These are phyloP conservation scores for Eupithecia centaureata DNA, from an alignment of 2,888 invertebrate species.

Conservation along the genomic window DNA sequence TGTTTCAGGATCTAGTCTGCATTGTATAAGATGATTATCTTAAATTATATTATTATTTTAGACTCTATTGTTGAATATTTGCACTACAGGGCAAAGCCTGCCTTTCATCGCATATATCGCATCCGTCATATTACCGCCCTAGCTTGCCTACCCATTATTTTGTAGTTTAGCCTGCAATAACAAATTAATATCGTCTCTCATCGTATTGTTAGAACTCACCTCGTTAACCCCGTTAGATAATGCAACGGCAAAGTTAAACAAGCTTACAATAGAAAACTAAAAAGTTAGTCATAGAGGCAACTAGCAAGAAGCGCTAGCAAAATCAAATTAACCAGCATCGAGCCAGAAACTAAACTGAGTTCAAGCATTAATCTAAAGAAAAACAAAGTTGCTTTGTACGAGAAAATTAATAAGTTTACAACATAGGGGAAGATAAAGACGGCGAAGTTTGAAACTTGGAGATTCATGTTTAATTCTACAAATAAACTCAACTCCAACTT, in stretches of 20 bases:
- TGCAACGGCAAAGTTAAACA: constrained; percentile 22
- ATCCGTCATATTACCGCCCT: not conserved
- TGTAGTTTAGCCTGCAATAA: not conserved
- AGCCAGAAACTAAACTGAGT: constrained; percentile 33
- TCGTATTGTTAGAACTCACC: constrained; percentile 21
- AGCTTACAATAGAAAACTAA: constrained; percentile 16
- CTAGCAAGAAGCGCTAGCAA: constrained; percentile 25
- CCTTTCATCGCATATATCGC: not conserved
- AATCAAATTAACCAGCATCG: constrained; percentile 32
- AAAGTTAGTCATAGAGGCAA: constrained; percentile 23
- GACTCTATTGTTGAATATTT: not conserved
- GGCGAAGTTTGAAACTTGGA: constrained; percentile 40
- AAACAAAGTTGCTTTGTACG: constrained; percentile 37
- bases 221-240: constrained; percentile 19
- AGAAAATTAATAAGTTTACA: constrained; percentile 45
- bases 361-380: constrained; percentile 38
- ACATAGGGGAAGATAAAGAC: constrained; percentile 39
- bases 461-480: constrained; percentile 37
- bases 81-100: not conserved
- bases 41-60: not conserved
- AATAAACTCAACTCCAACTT: constrained; percentile 32
- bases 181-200: not conserved
- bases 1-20: too few species aligned
- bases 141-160: not conserved
- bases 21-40: not conserved